phyloP scores from a whole-genome alignment of 1,140 invertebrate genomes.

The Akabosia matsudoensis region DNA sequence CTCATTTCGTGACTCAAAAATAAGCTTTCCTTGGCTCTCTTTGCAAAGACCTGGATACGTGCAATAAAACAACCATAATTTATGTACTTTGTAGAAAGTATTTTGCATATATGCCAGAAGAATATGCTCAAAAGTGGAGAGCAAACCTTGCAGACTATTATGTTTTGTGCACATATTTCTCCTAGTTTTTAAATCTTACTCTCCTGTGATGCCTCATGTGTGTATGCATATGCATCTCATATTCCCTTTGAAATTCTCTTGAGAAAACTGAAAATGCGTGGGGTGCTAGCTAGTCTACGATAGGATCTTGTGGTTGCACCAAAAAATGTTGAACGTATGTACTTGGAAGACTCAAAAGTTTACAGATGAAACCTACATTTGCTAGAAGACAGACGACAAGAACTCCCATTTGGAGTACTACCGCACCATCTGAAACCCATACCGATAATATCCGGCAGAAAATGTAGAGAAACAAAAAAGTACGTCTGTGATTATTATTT shows the following conservation, averaged over 20 bases:
- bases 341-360: not conserved
- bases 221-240: slow-evolving; percentile 5
- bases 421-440: too few relatives aligned
- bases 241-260: not conserved
- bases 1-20: too few relatives aligned
- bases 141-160: not conserved
- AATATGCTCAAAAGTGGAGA: not conserved
- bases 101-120: not conserved
- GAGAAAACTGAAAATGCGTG: slow-evolving; percentile 7
- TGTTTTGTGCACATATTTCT: not conserved
- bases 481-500: too few relatives aligned
- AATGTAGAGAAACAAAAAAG: too few relatives aligned
- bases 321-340: not conserved
- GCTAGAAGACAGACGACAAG: too few relatives aligned
- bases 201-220: not conserved
- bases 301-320: not conserved
- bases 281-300: not conserved
- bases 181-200: not conserved
- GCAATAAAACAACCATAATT: too few relatives aligned
- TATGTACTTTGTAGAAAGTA: too few relatives aligned
- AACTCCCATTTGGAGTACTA: too few relatives aligned
- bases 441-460: too few relatives aligned
- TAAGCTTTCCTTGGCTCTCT: too few relatives aligned
- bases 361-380: not conserved
- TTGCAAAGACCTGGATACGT: too few relatives aligned